Evolutionary conservation across 2,113 vertebrate genomes (phyloP).

Genomic region (Gadus chalcogrammus): DNA sequence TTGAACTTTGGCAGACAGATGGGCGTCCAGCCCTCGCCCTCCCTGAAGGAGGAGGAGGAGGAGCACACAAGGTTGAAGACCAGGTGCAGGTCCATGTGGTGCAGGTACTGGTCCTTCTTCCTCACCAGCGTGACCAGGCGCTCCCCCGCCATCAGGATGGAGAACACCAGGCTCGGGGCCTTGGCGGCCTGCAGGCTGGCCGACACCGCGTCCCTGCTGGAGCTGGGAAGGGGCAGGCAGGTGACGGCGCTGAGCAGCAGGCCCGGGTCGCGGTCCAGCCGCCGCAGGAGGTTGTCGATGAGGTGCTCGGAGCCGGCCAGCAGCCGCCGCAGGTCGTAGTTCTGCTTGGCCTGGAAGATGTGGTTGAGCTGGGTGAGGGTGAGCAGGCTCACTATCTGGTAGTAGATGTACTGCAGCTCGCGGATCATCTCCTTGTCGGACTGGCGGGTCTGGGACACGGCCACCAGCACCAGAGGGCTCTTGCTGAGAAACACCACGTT

Average conservation of each 20-base stretch:
- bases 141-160: slow-evolving; percentile 88
- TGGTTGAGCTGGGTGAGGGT: slow-evolving; percentile 93
- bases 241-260: slow-evolving; percentile 90
- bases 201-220: slow-evolving; percentile 80
- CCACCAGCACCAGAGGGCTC: slow-evolving; percentile 92
- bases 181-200: slow-evolving; percentile 89
- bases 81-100: slow-evolving; percentile 95
- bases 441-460: slow-evolving; percentile 84
- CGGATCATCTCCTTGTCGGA: slow-evolving; percentile 90
- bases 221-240: slow-evolving; percentile 83
- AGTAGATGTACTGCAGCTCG: slow-evolving; percentile 96
- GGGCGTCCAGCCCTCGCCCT: slow-evolving; percentile 96
- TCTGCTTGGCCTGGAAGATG: slow-evolving; percentile 95
- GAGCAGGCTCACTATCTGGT: slow-evolving; percentile 95
- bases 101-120: slow-evolving; percentile 93
- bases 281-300: slow-evolving; percentile 87
- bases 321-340: slow-evolving; percentile 92
- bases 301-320: slow-evolving; percentile 93
- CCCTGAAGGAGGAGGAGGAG: slow-evolving; percentile 90
- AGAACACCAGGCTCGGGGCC: slow-evolving; percentile 90
- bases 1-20: slow-evolving; percentile 98
- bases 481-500: slow-evolving; percentile 93
- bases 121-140: slow-evolving; percentile 89
- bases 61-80: slow-evolving; percentile 95
- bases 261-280: slow-evolving; percentile 89